Evolutionary conservation across 1,140 invertebrate species (phyloP).

Genomic region (Drosophila mauritiana): DNA sequence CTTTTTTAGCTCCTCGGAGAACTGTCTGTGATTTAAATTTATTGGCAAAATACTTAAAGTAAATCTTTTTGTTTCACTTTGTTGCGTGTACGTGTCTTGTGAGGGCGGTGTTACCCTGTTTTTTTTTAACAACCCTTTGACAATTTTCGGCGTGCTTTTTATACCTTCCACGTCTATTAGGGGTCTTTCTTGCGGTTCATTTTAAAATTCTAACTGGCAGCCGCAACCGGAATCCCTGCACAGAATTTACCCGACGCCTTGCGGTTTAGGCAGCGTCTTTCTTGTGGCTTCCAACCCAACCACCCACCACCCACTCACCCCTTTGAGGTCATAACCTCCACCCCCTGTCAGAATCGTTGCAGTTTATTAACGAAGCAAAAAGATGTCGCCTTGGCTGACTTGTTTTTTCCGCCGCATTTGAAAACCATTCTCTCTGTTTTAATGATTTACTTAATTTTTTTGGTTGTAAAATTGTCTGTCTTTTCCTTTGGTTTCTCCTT

Average conservation of each 20-base stretch:
- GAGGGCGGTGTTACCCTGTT: conserved; percentile 1
- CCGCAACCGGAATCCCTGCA: conserved; percentile 42
- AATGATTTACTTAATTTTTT: conserved; percentile 63
- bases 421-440: conserved; percentile 53
- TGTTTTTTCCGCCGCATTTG: conserved; percentile 50
- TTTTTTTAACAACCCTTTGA: conserved; percentile 58
- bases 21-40: conserved; percentile 82
- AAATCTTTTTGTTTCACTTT: conserved; percentile 61
- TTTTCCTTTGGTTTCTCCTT: conserved; percentile 33
- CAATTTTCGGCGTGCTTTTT: conserved; percentile 52
- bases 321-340: conserved; percentile 10
- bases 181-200: conserved; percentile 46
- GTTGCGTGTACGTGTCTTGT: conserved; percentile 18
- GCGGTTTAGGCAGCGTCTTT: conserved; percentile 64
- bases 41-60: conserved; percentile 83
- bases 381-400: conserved; percentile 69
- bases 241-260: conserved; percentile 58
- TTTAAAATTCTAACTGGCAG: conserved; percentile 63
- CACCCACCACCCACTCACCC: conserved; percentile 3
- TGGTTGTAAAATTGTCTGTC: not conserved
- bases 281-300: conserved; percentile 44
- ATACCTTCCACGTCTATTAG: conserved; percentile 59
- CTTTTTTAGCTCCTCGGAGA: conserved; percentile 3
- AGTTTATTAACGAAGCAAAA: conserved; percentile 79
- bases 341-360: conserved; percentile 58